Percentiles rank a stretch among this genome's conserved stretches.
Conservation (phyloP, 2,888 invertebrate species). For the Lasioglossum zephyrum region DNA sequence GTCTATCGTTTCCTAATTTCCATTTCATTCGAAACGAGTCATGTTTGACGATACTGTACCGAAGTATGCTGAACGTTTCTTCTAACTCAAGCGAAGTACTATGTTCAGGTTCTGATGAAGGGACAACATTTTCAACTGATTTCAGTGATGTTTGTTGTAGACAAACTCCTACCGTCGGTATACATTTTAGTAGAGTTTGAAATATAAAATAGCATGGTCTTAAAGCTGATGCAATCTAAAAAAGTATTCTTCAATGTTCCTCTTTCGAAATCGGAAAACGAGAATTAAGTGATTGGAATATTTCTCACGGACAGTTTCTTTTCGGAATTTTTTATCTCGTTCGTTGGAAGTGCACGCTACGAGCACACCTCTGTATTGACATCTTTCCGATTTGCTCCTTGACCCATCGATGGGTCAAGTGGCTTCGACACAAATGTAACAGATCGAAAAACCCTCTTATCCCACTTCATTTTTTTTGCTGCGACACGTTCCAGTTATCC, state of each 20-base stretch:
- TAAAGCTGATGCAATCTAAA: neutral
- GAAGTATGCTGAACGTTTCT: neutral
- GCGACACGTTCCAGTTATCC: slow-evolving; percentile 56
- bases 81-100: neutral
- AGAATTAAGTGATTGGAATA: neutral
- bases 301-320: neutral
- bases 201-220: neutral
- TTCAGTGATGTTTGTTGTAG: neutral
- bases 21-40: neutral
- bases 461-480: slow-evolving; percentile 46
- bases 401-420: slow-evolving; percentile 61
- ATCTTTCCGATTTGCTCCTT: slow-evolving; percentile 44
- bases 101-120: neutral
- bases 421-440: slow-evolving; percentile 54
- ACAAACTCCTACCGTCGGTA: slow-evolving; percentile 28
- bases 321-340: neutral
- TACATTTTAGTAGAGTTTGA: neutral
- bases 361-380: slow-evolving; percentile 30
- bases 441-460: slow-evolving; percentile 61
- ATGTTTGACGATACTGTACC: neutral
- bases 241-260: neutral
- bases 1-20: slow-evolving; percentile 4
- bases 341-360: slow-evolving; percentile 5
- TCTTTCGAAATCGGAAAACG: neutral
- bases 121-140: neutral